Evolutionary conservation across 2,797 vertebrate species (phyloP).

Genomic region (Tadarida brasiliensis): DNA sequence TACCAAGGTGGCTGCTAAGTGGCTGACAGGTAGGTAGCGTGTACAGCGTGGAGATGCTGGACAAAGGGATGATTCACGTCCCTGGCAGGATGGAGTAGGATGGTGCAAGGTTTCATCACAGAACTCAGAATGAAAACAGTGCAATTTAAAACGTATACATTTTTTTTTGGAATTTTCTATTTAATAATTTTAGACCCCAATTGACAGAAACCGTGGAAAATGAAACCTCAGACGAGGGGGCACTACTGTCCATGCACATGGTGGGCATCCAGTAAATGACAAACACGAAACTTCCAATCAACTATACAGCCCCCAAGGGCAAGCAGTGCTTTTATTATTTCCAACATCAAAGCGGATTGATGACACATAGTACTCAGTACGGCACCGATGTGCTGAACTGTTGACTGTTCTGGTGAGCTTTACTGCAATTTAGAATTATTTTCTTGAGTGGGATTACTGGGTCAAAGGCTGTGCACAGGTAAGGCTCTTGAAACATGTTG

Average conservation of each 20-base stretch:
- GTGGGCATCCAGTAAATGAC: neutral
- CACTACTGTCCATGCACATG: neutral
- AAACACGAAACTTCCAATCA: constrained; percentile 4
- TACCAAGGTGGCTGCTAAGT: too few relatives aligned
- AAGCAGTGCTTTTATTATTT: constrained; percentile 21
- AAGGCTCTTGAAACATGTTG: neutral
- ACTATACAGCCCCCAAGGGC: neutral
- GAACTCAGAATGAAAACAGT: neutral
- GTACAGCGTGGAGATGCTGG: too few relatives aligned
- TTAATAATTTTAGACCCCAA: neutral
- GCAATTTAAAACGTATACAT: neutral
- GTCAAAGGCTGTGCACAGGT: neutral
- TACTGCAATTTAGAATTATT: constrained; percentile 36
- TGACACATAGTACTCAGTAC: neutral
- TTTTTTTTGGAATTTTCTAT: neutral
- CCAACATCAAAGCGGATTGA: neutral
- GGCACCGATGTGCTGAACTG: neutral
- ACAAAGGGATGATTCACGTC: too few relatives aligned
- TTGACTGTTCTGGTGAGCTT: neutral
- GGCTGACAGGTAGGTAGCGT: too few relatives aligned
- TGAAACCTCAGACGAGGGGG: neutral
- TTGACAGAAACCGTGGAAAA: neutral
- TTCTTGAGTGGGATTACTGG: constrained; percentile 20
- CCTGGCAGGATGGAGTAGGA: too few relatives aligned
- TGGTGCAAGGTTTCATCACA: too few relatives aligned